A percentile compares a stretch with the other conserved stretches of the same genome.
Evolutionary conservation across 2,797 vertebrate species (phyloP).

Genomic region (Limnodromus scolopaceus): DNA sequence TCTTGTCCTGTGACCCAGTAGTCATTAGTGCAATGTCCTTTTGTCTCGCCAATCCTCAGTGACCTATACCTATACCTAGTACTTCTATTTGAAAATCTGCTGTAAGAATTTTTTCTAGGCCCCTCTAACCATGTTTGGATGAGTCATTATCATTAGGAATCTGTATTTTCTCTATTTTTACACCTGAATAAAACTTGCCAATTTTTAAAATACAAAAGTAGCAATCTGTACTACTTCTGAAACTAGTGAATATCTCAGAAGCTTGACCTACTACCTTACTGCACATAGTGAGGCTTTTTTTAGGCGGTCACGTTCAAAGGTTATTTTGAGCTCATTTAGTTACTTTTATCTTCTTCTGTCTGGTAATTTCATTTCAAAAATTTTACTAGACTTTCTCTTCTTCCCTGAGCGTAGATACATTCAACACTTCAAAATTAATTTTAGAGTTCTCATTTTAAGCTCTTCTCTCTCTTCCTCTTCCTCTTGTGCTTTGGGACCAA

Average conservation of each 20-base stretch:
- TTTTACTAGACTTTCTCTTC: not conserved
- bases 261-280: not conserved
- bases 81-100: not conserved
- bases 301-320: not conserved
- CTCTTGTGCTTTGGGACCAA: not conserved
- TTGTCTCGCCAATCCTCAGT: not conserved
- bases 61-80: not conserved
- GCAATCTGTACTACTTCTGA: not conserved
- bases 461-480: not conserved
- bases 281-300: fast-evolving
- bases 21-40: not conserved
- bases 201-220: not conserved
- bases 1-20: not conserved
- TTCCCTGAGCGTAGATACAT: not conserved
- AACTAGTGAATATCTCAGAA: not conserved
- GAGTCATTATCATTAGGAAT: not conserved
- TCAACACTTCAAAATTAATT: not conserved
- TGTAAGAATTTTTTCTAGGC: not conserved
- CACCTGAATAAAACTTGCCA: not conserved
- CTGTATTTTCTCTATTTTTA: not conserved
- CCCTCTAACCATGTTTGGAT: not conserved
- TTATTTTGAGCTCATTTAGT: not conserved
- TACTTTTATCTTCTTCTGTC: not conserved
- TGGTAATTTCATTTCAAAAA: not conserved
- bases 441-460: not conserved